Percentiles rank a stretch among this genome's conserved stretches.
phyloP scores from a whole-genome alignment of 2,797 vertebrate species.

The Chiloscyllium punctatum region DNA sequence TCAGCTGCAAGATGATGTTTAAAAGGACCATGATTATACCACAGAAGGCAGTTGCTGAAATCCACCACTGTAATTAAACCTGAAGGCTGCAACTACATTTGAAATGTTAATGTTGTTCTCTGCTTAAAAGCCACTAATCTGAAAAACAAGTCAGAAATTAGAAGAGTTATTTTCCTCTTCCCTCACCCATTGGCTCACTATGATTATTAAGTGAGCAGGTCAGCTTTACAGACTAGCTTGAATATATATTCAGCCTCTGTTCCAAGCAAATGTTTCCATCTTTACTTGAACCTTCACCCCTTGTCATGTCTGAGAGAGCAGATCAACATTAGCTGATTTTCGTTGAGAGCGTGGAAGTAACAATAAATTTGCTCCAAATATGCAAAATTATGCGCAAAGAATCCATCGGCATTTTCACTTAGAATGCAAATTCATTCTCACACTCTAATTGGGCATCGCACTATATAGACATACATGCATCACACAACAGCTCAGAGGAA shows the following conservation, averaged over 20 bases:
- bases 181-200: neutral
- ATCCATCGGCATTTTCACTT: neutral
- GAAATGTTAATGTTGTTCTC: neutral
- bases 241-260: neutral
- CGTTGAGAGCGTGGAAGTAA: neutral
- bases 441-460: neutral
- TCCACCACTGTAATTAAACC: neutral
- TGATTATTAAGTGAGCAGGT: neutral
- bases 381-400: too few relatives aligned
- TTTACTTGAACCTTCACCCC: too few relatives aligned
- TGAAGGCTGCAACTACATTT: neutral
- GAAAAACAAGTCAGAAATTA: neutral
- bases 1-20: neutral
- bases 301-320: too few relatives aligned
- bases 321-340: neutral
- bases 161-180: neutral
- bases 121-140: neutral
- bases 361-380: neutral
- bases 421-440: neutral
- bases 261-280: neutral
- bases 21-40: neutral
- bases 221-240: neutral
- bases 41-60: conserved; percentile 11
- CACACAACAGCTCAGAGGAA: neutral
- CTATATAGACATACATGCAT: neutral